Percentiles rank a stretch among this genome's conserved stretches.
Conservation (phyloP, 2,113 vertebrate genomes). For the Spilogale gracilis region DNA sequence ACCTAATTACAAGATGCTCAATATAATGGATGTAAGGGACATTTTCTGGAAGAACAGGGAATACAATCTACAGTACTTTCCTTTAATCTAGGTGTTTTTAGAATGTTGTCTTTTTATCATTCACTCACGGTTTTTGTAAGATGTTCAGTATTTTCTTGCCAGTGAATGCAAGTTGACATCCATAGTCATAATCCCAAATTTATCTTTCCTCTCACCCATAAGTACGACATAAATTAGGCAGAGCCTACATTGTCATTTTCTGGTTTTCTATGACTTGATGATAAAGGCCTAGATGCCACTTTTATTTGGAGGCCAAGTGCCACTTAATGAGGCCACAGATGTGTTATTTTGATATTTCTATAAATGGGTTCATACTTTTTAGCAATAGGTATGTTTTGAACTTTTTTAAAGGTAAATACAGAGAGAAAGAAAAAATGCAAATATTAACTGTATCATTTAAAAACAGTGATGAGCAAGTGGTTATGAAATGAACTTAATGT, state of each 20-base stretch:
- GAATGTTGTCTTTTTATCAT: background rate
- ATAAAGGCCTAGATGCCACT: background rate
- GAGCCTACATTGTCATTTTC: background rate
- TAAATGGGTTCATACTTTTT: slow-evolving; percentile 6
- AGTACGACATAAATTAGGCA: background rate
- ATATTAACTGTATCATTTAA: background rate
- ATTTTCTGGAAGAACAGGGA: background rate
- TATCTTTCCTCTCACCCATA: background rate
- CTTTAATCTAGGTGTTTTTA: background rate
- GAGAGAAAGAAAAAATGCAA: background rate
- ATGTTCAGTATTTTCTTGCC: background rate
- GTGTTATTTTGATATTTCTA: background rate
- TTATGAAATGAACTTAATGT: background rate
- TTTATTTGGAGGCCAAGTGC: background rate
- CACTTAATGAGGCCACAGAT: slow-evolving; percentile 10
- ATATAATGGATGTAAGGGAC: background rate
- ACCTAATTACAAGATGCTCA: background rate
- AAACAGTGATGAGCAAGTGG: background rate
- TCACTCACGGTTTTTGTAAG: background rate
- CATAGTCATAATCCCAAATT: background rate
- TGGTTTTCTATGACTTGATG: background rate
- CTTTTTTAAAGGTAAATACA: background rate
- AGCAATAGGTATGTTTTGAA: slow-evolving; percentile 14
- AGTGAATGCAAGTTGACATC: background rate
- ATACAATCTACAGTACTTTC: background rate